phyloP scores from a whole-genome alignment of 1,140 invertebrate genomes.

The Lucilia cuprina region DNA sequence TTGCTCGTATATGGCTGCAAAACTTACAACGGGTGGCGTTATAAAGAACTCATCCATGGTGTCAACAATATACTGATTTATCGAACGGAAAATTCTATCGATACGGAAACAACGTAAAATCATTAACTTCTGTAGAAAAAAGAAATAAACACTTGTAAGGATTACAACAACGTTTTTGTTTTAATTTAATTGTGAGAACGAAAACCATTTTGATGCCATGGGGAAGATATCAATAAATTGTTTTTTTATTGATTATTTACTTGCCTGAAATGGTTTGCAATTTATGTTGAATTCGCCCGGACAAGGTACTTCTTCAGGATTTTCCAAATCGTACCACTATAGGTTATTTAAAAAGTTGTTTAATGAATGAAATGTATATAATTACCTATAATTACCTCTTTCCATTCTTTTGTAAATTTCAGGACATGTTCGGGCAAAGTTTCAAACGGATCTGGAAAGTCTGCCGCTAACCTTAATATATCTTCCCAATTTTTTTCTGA shows the following conservation, averaged over 20 bases:
- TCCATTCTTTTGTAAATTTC: slow-evolving; percentile 71
- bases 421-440: slow-evolving; percentile 73
- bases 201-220: too few species aligned
- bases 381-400: slow-evolving; percentile 63
- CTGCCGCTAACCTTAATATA: slow-evolving; percentile 72
- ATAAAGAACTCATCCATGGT: slow-evolving; percentile 87
- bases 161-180: too few species aligned
- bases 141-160: not conserved
- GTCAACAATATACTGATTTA: slow-evolving; percentile 80
- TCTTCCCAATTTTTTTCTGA: slow-evolving; percentile 80
- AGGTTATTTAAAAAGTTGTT: too few species aligned
- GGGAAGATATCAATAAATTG: too few species aligned
- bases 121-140: slow-evolving; percentile 72
- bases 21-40: slow-evolving; percentile 82
- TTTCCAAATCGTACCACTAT: slow-evolving; percentile 84
- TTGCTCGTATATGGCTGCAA: slow-evolving; percentile 83
- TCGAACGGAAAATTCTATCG: slow-evolving; percentile 82
- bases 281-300: slow-evolving; percentile 74
- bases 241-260: slow-evolving; percentile 38
- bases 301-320: slow-evolving; percentile 73
- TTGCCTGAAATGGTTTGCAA: slow-evolving; percentile 64
- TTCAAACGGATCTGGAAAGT: slow-evolving; percentile 74
- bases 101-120: slow-evolving; percentile 84
- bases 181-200: too few species aligned
- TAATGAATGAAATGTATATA: not conserved